phyloP scores from a whole-genome alignment of 2,797 vertebrate genomes.

The Ctenopoma kingsleyae region DNA sequence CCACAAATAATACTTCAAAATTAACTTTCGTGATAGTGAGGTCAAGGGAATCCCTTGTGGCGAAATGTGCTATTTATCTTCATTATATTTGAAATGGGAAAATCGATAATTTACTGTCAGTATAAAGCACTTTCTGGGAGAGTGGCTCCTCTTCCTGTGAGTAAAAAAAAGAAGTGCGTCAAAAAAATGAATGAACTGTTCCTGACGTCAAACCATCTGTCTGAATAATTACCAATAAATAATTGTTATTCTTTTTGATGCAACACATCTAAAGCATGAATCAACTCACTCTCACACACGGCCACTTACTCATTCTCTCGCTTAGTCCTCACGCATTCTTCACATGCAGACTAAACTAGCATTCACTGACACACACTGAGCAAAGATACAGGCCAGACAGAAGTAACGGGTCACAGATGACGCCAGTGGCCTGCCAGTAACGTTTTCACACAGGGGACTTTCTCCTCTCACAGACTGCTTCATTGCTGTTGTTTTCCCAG shows the following conservation, averaged over 20 bases:
- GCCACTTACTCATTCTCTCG: constrained; percentile 13
- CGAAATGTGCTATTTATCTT: constrained; percentile 26
- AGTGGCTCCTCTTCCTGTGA: constrained; percentile 34
- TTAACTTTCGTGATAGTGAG: constrained; percentile 1
- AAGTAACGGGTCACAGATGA: constrained; percentile 54
- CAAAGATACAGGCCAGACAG: constrained; percentile 35
- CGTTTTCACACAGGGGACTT: neutral
- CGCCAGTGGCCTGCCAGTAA: constrained; percentile 6
- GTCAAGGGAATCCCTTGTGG: constrained; percentile 46
- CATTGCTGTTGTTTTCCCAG: neutral
- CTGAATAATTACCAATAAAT: neutral
- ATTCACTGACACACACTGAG: constrained; percentile 13
- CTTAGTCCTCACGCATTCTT: neutral
- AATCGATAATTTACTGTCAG: constrained; percentile 25
- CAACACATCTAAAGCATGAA: neutral
- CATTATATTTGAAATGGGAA: constrained; percentile 25
- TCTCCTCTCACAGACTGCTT: constrained; percentile 1
- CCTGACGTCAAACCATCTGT: constrained; percentile 40
- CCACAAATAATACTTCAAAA: constrained; percentile 4
- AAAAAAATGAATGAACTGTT: neutral
- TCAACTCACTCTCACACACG: neutral
- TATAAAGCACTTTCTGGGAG: constrained; percentile 15
- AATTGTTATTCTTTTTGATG: neutral
- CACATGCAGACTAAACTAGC: constrained; percentile 4
- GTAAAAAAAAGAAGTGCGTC: constrained; percentile 19